phyloP scores from a whole-genome alignment of 37 sponge, comb jelly and placozoan species.

The Mnemiopsis leidyi region DNA sequence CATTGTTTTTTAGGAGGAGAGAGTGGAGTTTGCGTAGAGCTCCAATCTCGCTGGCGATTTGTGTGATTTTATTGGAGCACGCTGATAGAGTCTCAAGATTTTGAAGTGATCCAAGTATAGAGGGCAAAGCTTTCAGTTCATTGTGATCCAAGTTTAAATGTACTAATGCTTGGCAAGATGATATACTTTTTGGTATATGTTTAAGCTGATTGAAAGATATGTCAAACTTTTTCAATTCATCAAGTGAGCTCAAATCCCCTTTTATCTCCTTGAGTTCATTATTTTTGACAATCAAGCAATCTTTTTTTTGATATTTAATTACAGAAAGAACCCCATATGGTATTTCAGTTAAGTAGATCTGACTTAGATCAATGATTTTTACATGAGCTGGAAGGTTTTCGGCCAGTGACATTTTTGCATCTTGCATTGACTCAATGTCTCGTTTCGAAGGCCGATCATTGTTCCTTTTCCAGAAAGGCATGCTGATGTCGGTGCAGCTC shows the following conservation, averaged over 20 bases:
- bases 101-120: slow-evolving; percentile 27
- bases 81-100: slow-evolving; percentile 28
- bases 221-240: slow-evolving; percentile 32
- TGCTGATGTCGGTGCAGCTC: background rate
- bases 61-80: slow-evolving; percentile 1
- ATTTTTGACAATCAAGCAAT: slow-evolving; percentile 54
- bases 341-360: slow-evolving; percentile 31
- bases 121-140: background rate
- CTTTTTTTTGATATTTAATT: slow-evolving; percentile 29
- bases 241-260: slow-evolving; percentile 5
- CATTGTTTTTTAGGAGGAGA: slow-evolving; percentile 26
- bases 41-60: slow-evolving; percentile 33
- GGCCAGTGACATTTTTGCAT: slow-evolving; percentile 49
- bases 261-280: slow-evolving; percentile 41
- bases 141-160: slow-evolving; percentile 27
- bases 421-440: slow-evolving; percentile 31
- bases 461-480: slow-evolving; percentile 58
- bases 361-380: slow-evolving; percentile 33
- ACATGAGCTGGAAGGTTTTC: slow-evolving; percentile 58
- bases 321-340: slow-evolving; percentile 25
- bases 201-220: slow-evolving; percentile 14
- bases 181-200: background rate
- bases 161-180: slow-evolving; percentile 5
- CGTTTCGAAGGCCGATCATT: slow-evolving; percentile 51
- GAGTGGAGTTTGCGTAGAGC: slow-evolving; percentile 24